These are phyloP conservation scores for Berghia stephanieae DNA, from an alignment of 1,140 invertebrate genomes.

Conservation along the genomic window DNA sequence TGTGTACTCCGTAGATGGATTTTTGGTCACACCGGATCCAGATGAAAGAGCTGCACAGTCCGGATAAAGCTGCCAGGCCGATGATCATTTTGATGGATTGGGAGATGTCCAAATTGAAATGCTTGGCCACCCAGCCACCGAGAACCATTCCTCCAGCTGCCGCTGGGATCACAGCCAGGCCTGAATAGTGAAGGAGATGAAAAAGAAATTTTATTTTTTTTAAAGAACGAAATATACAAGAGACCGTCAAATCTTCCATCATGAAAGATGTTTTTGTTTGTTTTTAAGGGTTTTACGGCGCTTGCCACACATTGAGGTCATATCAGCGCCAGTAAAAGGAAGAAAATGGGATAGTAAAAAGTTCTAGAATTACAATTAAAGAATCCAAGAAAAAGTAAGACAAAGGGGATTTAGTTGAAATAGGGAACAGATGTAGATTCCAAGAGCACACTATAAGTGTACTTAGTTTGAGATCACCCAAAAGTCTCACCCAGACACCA, in stretches of 20 bases:
- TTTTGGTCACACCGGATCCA: slow-evolving; percentile 50
- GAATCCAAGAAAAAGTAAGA: too few relatives aligned
- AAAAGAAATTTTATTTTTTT: not conserved
- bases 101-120: slow-evolving; percentile 49
- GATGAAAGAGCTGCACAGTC: slow-evolving; percentile 39
- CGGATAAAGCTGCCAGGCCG: slow-evolving; percentile 37
- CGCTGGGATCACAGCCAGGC: slow-evolving; percentile 70
- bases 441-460: too few relatives aligned
- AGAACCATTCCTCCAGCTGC: slow-evolving; percentile 58
- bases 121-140: slow-evolving; percentile 54
- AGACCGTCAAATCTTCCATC: not conserved
- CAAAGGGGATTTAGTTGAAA: too few relatives aligned
- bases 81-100: slow-evolving; percentile 51
- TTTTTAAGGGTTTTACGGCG: too few relatives aligned
- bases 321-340: too few relatives aligned
- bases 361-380: too few relatives aligned
- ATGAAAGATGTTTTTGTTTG: not conserved
- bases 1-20: slow-evolving; percentile 70
- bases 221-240: not conserved
- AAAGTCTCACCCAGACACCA: too few relatives aligned
- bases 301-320: too few relatives aligned
- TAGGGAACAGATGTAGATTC: too few relatives aligned
- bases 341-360: too few relatives aligned
- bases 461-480: too few relatives aligned
- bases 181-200: slow-evolving; percentile 58